Base-by-base conservation (phyloP, 2,888 invertebrate genomes). In the Loripinus fragilis region DNA sequence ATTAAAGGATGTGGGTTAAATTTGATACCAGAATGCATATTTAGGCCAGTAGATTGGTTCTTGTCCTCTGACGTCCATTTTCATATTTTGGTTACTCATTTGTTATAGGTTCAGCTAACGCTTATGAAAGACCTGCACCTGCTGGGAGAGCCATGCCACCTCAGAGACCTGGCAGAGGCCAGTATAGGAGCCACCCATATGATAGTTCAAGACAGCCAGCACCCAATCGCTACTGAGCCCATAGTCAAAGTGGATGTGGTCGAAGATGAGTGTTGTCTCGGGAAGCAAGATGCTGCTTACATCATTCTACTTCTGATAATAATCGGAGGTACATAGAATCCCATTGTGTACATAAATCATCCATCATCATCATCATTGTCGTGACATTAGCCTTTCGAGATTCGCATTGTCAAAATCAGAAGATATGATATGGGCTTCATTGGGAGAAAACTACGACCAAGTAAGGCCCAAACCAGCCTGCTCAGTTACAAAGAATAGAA, bases 141-240 rank as follows among this genome's bases (percentile, higher is more conserved):
- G 80, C 85, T 71, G 73, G 20, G 8, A 30, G 60, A 17, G 30
- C 85, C 33, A 67, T 82, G 15, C 45, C 73, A 15, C 64, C 65
- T 1, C 8, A 74, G 0, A 48, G 85, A 55, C 85, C 87, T 42
- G 84, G 66, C 20, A 67, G 86, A n/a, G 88, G 88, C 30, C 73
- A 77, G 42, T 79, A 73, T 73, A 76, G 88, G 55, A 41, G 80
- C 50, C 88, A 86, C 45, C 88, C 88, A 52, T 88, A 88, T 68
- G 86, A 86, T 25, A 38, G 65, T 10, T 79, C 80, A 35, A 52
- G 86, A 20, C 35, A 33, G 30, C 35, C n/a, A 23, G 23, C 45
- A 35, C 55, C 42, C 20, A n/a, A 38, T 33, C 70, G 70, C 0
- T 70, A 70, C 55, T 48, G 70, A 52, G 30, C 70, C n/a, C 66